A percentile compares a stretch with the other conserved stretches of the same genome.
These are phyloP conservation scores for Petrocephalus microphthalmus DNA, from an alignment of 2,113 vertebrate species.

Conservation along the genomic window DNA sequence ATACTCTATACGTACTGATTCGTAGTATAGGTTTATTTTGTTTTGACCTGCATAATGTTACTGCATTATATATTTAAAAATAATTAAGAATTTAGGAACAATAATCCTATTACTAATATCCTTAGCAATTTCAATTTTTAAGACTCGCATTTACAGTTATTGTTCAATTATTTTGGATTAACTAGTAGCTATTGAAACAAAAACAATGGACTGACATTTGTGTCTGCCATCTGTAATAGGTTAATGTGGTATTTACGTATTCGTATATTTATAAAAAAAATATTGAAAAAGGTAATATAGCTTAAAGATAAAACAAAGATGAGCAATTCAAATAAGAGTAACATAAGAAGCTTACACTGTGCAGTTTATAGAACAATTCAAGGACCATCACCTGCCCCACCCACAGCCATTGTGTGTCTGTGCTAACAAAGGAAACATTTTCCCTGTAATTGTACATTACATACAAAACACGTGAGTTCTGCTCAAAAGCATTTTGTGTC, in stretches of 20 bases:
- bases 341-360: not conserved
- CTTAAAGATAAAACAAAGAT: constrained; percentile 15
- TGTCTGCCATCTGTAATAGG: not conserved
- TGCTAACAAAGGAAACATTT: not conserved
- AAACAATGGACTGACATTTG: not conserved
- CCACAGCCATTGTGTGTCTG: not conserved
- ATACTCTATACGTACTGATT: not conserved
- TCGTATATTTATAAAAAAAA: not conserved
- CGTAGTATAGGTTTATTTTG: not conserved
- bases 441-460: not conserved
- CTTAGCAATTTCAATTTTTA: not conserved
- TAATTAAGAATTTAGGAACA: not conserved
- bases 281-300: not conserved
- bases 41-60: not conserved
- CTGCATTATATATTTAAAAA: not conserved
- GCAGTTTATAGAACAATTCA: constrained; percentile 23
- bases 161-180: not conserved
- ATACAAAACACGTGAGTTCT: not conserved
- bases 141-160: not conserved
- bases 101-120: not conserved
- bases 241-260: not conserved
- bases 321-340: not conserved
- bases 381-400: not conserved
- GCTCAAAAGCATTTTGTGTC: not conserved
- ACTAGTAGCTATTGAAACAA: not conserved